phyloP scores from a whole-genome alignment of 2,797 vertebrate genomes.

The Rhincodon typus region DNA sequence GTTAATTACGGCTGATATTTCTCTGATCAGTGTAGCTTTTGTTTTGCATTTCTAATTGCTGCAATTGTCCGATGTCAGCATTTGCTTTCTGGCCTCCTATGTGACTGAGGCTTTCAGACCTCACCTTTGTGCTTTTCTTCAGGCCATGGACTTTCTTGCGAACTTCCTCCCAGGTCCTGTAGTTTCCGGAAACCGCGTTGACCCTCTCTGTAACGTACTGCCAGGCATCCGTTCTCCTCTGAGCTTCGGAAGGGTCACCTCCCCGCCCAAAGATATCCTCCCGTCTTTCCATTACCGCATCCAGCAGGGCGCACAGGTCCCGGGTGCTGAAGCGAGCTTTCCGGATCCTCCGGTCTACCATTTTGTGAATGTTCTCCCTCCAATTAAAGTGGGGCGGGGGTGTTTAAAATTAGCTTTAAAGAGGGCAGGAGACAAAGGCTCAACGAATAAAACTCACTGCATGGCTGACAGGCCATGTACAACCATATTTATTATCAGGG shows the following conservation, averaged over 20 bases:
- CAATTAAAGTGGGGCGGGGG: not conserved
- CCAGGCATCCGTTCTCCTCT: not conserved
- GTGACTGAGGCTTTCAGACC: not conserved
- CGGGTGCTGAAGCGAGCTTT: not conserved
- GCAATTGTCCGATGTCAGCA: not conserved
- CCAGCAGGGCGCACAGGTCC: not conserved
- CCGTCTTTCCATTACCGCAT: not conserved
- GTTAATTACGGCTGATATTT: not conserved
- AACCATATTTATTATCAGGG: too few relatives aligned
- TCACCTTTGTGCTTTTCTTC: conserved; percentile 8
- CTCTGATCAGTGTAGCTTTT: not conserved
- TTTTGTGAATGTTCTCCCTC: not conserved
- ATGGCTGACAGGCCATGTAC: not conserved
- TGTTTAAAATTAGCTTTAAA: not conserved
- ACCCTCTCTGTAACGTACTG: not conserved
- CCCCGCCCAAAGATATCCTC: not conserved
- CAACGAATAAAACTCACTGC: not conserved
- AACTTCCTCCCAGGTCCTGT: conserved; percentile 15
- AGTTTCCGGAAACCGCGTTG: not conserved
- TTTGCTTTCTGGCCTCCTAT: not conserved
- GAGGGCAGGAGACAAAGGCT: not conserved
- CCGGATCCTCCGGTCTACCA: not conserved
- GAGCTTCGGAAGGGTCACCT: not conserved
- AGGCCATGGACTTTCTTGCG: not conserved
- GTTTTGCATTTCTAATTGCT: not conserved